These are phyloP conservation scores for Peromyscus aztecus DNA, from an alignment of 2,797 vertebrate genomes.

Conservation along the genomic window DNA sequence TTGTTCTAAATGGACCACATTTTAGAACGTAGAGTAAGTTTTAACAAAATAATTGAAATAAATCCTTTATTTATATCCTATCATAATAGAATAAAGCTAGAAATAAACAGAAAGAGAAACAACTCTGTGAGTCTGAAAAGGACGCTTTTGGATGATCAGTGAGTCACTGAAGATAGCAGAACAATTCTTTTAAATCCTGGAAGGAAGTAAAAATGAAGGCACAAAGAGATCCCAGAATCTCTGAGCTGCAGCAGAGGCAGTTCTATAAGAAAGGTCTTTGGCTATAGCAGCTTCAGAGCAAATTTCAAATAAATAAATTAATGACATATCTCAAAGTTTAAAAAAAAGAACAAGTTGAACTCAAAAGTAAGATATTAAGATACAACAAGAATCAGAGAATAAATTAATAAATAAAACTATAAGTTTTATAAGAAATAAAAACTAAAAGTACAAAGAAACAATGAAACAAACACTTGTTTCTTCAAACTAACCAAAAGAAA, in stretches of 20 bases:
- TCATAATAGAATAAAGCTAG: not conserved
- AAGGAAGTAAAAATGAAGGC: not conserved
- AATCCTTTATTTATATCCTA: not conserved
- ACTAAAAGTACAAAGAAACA: not conserved
- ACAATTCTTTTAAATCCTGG: not conserved
- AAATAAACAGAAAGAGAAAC: not conserved
- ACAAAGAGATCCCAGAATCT: not conserved
- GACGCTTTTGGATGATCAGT: not conserved
- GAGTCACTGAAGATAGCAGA: not conserved
- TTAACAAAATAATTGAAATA: not conserved
- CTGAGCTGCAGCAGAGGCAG: not conserved
- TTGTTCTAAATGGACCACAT: not conserved
- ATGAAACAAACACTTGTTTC: not conserved
- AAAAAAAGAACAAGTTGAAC: not conserved
- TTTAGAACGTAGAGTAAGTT: not conserved
- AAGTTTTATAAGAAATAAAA: no score
- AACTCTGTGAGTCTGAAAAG: not conserved
- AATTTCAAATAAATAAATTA: not conserved
- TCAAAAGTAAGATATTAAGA: not conserved
- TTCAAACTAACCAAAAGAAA: not conserved
- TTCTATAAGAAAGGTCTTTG: not conserved
- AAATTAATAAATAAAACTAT: no score
- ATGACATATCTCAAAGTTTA: not conserved
- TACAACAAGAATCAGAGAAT: not conserved
- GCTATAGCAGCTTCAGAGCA: not conserved